These are phyloP conservation scores for Cathartes aura DNA, from an alignment of 2,113 vertebrate species.

Conservation along the genomic window DNA sequence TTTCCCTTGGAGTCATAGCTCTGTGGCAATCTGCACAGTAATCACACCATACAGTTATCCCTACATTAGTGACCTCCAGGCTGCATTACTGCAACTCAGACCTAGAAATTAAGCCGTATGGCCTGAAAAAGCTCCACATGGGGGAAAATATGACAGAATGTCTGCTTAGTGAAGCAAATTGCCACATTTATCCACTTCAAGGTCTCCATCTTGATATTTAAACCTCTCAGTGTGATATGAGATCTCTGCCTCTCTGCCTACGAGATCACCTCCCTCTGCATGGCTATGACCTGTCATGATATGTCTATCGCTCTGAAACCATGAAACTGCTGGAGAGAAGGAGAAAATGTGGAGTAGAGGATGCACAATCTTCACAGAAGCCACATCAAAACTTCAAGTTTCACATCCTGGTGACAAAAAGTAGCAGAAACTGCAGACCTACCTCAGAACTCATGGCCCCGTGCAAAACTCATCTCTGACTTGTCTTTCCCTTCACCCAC, in stretches of 20 bases:
- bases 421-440: not conserved
- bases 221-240: slow-evolving; percentile 25
- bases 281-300: not conserved
- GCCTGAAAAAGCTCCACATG: slow-evolving; percentile 23
- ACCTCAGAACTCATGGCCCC: not conserved
- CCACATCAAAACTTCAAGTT: not conserved
- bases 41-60: slow-evolving; percentile 45
- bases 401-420: not conserved
- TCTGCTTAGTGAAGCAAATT: slow-evolving; percentile 40
- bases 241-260: not conserved
- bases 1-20: slow-evolving; percentile 13
- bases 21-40: not conserved
- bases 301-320: not conserved
- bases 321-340: not conserved
- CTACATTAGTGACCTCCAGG: slow-evolving; percentile 64
- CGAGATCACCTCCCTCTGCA: not conserved
- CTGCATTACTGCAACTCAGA: slow-evolving; percentile 45
- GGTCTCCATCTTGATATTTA: slow-evolving; percentile 41
- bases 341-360: not conserved
- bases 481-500: not conserved
- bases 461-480: not conserved
- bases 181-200: slow-evolving; percentile 44
- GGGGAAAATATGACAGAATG: not conserved
- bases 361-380: not conserved
- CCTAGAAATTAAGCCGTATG: slow-evolving; percentile 10